Percentiles rank a stretch among this genome's conserved stretches.
These are phyloP conservation scores for Galerucella pusilla DNA, from an alignment of 2,888 invertebrate genomes.

Conservation along the genomic window DNA sequence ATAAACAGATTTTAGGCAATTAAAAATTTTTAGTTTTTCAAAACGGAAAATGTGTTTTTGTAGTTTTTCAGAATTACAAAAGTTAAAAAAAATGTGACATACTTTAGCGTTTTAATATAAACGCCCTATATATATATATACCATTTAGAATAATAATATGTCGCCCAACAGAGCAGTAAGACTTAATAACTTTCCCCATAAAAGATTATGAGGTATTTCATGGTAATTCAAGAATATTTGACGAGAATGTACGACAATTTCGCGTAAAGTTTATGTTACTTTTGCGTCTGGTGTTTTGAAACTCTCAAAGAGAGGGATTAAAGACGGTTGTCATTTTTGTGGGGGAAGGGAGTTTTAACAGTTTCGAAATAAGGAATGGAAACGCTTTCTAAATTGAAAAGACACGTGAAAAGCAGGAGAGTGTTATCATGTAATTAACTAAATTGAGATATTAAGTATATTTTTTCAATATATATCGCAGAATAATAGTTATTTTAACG, in stretches of 20 bases:
- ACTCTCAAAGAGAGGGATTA: slow-evolving; percentile 24
- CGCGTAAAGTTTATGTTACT: slow-evolving; percentile 20
- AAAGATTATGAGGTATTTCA: slow-evolving; percentile 31
- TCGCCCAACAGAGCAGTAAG: slow-evolving; percentile 24
- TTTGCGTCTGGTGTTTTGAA: slow-evolving; percentile 29
- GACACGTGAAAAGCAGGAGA: background rate
- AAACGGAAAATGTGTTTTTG: no score
- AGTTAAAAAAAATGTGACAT: no score
- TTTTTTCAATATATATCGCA: background rate
- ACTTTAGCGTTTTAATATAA: background rate
- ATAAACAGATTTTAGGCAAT: no score
- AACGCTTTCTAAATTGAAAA: slow-evolving; percentile 28
- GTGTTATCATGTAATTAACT: slow-evolving; percentile 1
- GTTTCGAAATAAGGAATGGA: background rate
- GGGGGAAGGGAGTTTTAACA: background rate
- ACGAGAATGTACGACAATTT: slow-evolving; percentile 30
- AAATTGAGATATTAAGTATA: background rate
- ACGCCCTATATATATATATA: background rate
- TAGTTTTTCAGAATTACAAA: no score
- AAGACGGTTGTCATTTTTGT: slow-evolving; percentile 23
- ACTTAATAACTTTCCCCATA: slow-evolving; percentile 31
- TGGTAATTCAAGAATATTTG: slow-evolving; percentile 26
- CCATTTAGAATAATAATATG: background rate
- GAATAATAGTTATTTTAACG: no score
- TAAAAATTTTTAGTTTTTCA: no score